phyloP scores from a whole-genome alignment of 2,888 invertebrate genomes.

The Latheticus oryzae region DNA sequence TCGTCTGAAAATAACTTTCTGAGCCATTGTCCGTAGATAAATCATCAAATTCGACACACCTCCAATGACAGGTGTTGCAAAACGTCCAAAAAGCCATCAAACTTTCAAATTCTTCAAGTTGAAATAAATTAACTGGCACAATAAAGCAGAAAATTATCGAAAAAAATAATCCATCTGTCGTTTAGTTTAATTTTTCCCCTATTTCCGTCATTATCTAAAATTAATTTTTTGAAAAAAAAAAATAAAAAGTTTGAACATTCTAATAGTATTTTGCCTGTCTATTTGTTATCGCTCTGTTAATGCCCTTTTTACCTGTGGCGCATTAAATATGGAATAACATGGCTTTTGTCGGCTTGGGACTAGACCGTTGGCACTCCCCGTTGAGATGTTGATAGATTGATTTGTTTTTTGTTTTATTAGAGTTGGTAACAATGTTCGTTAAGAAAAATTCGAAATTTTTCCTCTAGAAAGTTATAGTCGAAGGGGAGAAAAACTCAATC shows the following conservation, averaged over 20 bases:
- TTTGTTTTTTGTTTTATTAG: conserved; percentile 64
- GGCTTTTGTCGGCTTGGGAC: conserved; percentile 63
- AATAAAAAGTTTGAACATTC: background rate
- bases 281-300: conserved; percentile 7
- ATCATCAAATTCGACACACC: conserved; percentile 4
- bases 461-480: too few species aligned
- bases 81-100: too few species aligned
- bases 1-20: too few species aligned
- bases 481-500: conserved; percentile 43
- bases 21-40: too few species aligned
- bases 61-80: conserved; percentile 8
- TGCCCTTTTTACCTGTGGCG: conserved; percentile 47
- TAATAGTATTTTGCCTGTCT: conserved; percentile 1
- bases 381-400: conserved; percentile 65
- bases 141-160: conserved; percentile 9
- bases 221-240: background rate
- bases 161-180: conserved; percentile 12
- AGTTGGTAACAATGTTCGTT: too few species aligned
- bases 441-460: too few species aligned
- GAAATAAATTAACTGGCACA: conserved; percentile 9
- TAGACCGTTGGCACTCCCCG: conserved; percentile 59
- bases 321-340: conserved; percentile 63
- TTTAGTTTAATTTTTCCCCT: conserved; percentile 9
- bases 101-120: background rate
- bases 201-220: conserved; percentile 13